A percentile compares a stretch with the other conserved stretches of the same genome.
phyloP scores from a whole-genome alignment of 2,113 vertebrate genomes.

The Gavialis gangeticus region DNA sequence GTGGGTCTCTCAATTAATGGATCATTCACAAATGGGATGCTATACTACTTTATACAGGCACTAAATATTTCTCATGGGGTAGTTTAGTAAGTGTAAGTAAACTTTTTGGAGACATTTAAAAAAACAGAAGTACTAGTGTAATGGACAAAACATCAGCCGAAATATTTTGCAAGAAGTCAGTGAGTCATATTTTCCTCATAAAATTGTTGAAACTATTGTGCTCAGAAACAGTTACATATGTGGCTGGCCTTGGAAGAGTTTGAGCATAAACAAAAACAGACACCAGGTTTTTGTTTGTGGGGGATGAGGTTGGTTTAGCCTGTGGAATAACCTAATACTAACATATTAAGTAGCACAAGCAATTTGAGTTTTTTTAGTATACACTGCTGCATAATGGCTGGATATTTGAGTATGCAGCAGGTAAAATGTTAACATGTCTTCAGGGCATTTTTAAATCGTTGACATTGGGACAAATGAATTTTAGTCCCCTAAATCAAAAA shows the following conservation, averaged over 20 bases:
- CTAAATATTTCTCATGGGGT: neutral
- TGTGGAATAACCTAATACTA: neutral
- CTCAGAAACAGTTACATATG: slow-evolving; percentile 64
- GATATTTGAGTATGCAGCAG: neutral
- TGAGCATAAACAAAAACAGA: slow-evolving; percentile 45
- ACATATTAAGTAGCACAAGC: neutral
- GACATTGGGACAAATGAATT: neutral
- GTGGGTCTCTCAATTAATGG: neutral
- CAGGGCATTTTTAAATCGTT: too few species aligned
- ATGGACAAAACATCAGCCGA: slow-evolving; percentile 31
- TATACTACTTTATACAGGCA: accelerated
- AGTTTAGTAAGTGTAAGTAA: neutral
- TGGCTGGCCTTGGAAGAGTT: slow-evolving; percentile 46
- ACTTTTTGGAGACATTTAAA: neutral
- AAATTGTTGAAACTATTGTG: slow-evolving; percentile 51
- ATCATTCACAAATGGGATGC: neutral
- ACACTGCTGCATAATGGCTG: neutral
- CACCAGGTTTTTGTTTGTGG: slow-evolving; percentile 3
- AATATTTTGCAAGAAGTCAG: slow-evolving; percentile 18
- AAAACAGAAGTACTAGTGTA: neutral
- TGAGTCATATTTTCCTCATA: slow-evolving; percentile 44
- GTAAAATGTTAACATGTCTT: neutral
- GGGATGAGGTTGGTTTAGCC: slow-evolving; percentile 6
- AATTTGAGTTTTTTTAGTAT: neutral
- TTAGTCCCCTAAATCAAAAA: neutral